Conservation (phyloP, 2,797 vertebrate genomes). For the Darevskia mixta region DNA sequence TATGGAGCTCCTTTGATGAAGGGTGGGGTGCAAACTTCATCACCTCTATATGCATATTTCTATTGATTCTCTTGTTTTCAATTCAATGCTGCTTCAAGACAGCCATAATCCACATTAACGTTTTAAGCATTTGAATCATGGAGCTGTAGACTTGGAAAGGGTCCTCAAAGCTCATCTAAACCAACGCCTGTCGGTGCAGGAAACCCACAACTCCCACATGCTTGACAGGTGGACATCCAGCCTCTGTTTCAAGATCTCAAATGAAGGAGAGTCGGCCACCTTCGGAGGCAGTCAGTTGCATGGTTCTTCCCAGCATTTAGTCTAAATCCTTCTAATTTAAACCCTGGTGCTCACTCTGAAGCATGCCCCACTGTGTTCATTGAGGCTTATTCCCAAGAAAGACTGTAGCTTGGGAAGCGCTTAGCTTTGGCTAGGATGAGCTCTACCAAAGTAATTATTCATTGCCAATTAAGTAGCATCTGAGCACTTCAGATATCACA, state of each 20-base stretch:
- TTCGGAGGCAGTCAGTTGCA: neutral
- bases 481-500: neutral
- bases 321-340: too few relatives aligned
- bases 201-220: too few relatives aligned
- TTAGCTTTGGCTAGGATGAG: neutral
- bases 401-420: neutral
- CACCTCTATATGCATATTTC: neutral
- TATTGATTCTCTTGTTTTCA: neutral
- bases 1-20: neutral
- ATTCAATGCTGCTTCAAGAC: neutral
- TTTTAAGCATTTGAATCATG: neutral
- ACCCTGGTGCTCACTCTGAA: neutral
- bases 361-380: neutral
- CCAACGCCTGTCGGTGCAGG: too few relatives aligned
- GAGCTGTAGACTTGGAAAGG: too few relatives aligned
- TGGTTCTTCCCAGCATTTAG: neutral
- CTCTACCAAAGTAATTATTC: conserved; percentile 8
- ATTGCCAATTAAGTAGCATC: neutral
- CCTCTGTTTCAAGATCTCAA: too few relatives aligned
- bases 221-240: too few relatives aligned
- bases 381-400: neutral
- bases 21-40: neutral
- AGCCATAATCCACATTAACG: neutral
- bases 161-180: too few relatives aligned
- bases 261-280: neutral